Percentiles rank a stretch among this genome's conserved stretches.
Evolutionary conservation across 2,113 vertebrate genomes (phyloP).

Genomic region (Connochaetes taurinus): DNA sequence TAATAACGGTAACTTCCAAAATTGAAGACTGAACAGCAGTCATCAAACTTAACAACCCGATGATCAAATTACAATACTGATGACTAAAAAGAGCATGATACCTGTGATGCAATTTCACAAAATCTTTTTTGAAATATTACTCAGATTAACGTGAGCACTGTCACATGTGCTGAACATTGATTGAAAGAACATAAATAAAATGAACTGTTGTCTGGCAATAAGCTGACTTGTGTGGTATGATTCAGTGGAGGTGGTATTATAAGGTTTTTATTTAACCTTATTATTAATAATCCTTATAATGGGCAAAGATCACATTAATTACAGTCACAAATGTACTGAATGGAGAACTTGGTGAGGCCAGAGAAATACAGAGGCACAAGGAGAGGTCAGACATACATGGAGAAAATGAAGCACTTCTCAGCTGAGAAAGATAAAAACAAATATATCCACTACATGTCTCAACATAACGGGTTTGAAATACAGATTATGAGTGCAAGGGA

Average conservation of each 20-base stretch:
- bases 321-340: neutral
- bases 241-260: neutral
- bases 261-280: neutral
- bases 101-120: neutral
- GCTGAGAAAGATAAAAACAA: slow-evolving; percentile 36
- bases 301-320: slow-evolving; percentile 2
- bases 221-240: neutral
- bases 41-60: neutral
- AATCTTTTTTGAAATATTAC: neutral
- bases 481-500: neutral
- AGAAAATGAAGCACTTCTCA: slow-evolving; percentile 39
- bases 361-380: slow-evolving; percentile 8
- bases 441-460: neutral
- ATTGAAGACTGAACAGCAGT: neutral
- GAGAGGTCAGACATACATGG: neutral
- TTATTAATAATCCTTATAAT: neutral
- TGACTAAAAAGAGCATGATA: slow-evolving; percentile 2
- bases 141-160: accelerated
- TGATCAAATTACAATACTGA: neutral
- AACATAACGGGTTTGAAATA: neutral
- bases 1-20: slow-evolving; percentile 51
- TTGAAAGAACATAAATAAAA: neutral
- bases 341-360: slow-evolving; percentile 10
- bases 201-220: neutral
- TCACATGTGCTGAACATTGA: neutral